phyloP scores from a whole-genome alignment of 2,113 vertebrate species.

The Nothobranchius furzeri region DNA sequence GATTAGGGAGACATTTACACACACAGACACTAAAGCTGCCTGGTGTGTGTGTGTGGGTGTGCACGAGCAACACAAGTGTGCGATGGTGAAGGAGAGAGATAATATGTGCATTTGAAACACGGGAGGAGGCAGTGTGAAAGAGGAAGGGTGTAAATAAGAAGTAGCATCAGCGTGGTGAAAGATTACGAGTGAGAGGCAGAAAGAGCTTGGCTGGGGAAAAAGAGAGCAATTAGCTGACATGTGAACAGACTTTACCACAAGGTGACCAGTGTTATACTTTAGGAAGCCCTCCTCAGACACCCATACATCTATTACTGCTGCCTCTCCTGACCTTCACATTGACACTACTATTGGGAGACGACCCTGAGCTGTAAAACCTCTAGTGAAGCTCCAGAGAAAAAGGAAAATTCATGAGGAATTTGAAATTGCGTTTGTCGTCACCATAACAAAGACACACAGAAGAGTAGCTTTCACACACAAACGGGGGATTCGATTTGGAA shows the following conservation, averaged over 20 bases:
- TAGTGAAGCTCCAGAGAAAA: slow-evolving; percentile 19
- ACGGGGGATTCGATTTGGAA: too few species aligned
- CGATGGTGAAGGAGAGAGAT: slow-evolving; percentile 43
- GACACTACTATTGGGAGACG: slow-evolving; percentile 43
- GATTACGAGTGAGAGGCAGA: slow-evolving; percentile 70
- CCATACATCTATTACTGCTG: slow-evolving; percentile 13
- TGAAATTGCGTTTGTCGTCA: neutral
- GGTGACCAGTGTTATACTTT: slow-evolving; percentile 56
- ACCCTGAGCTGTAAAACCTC: slow-evolving; percentile 33
- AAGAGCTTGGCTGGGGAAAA: slow-evolving; percentile 56
- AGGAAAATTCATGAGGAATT: slow-evolving; percentile 8
- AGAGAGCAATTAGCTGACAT: slow-evolving; percentile 61
- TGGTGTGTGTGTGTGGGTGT: slow-evolving; percentile 45
- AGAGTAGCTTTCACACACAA: too few species aligned
- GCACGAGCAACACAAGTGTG: slow-evolving; percentile 52
- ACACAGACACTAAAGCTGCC: slow-evolving; percentile 41
- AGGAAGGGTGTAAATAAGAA: slow-evolving; percentile 45
- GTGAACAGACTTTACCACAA: slow-evolving; percentile 37
- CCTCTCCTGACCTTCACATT: slow-evolving; percentile 27
- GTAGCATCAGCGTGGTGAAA: slow-evolving; percentile 47
- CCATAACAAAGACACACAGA: neutral
- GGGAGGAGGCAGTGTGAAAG: slow-evolving; percentile 36
- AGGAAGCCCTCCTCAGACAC: slow-evolving; percentile 21
- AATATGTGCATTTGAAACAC: slow-evolving; percentile 42
- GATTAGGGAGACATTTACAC: slow-evolving; percentile 65